phyloP scores from a whole-genome alignment of 2,888 invertebrate genomes.

The Hypomecis punctinalis region DNA sequence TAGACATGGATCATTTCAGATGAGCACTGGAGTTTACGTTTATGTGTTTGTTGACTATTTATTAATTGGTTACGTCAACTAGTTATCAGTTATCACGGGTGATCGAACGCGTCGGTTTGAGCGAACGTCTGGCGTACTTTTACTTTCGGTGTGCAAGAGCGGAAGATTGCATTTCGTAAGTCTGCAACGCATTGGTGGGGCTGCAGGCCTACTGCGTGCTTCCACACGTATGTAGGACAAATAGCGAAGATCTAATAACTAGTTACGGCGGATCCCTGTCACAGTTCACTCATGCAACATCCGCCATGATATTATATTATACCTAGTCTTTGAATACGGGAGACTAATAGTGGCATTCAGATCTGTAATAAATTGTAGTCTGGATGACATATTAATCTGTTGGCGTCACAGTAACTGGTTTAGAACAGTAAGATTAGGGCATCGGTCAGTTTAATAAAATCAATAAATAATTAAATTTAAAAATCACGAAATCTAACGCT shows the following conservation, averaged over 20 bases:
- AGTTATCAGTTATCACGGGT: conserved; percentile 40
- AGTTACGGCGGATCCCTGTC: background rate
- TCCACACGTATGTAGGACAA: background rate
- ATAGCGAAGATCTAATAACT: background rate
- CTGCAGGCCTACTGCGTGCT: conserved; percentile 5
- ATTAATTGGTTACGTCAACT: conserved; percentile 24
- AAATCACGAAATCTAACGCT: too few relatives aligned
- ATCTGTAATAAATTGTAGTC: too few relatives aligned
- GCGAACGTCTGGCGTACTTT: conserved; percentile 41
- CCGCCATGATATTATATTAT: too few relatives aligned
- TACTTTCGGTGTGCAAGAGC: conserved; percentile 52
- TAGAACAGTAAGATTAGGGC: too few relatives aligned
- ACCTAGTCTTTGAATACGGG: background rate
- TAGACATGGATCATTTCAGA: conserved; percentile 7
- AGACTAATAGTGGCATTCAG: too few relatives aligned
- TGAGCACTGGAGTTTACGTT: conserved; percentile 6
- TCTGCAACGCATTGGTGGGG: conserved; percentile 25
- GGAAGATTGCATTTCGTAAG: conserved; percentile 43
- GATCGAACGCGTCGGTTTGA: conserved; percentile 44
- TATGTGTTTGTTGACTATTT: background rate
- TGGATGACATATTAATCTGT: too few relatives aligned
- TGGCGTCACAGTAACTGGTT: too few relatives aligned
- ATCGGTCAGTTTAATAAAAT: too few relatives aligned
- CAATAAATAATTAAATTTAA: too few relatives aligned
- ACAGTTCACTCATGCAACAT: too few relatives aligned